These are phyloP conservation scores for Ochlodes sylvanus DNA, from an alignment of 2,888 invertebrate genomes.

Conservation along the genomic window DNA sequence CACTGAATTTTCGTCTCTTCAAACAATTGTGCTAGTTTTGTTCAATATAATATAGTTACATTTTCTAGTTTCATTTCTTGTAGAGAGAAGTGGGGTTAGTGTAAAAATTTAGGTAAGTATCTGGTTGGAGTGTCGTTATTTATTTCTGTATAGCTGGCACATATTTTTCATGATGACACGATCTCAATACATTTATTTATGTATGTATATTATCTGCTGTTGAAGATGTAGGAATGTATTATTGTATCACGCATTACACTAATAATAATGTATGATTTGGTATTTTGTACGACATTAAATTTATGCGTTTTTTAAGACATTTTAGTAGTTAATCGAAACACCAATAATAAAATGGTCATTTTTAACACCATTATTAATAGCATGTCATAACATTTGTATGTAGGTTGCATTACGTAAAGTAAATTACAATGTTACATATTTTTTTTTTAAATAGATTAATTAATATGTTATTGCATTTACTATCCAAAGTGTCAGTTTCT, in stretches of 20 bases:
- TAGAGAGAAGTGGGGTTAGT: no score
- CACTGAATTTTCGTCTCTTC: no score
- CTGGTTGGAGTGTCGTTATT: slow-evolving; percentile 29
- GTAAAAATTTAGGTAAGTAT: background rate
- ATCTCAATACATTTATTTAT: slow-evolving; percentile 68
- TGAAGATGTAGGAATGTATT: slow-evolving; percentile 10
- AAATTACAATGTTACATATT: background rate
- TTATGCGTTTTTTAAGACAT: background rate
- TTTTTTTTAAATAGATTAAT: background rate
- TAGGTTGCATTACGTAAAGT: slow-evolving; percentile 7
- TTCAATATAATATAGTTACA: no score
- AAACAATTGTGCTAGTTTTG: no score
- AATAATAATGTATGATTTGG: slow-evolving; percentile 1
- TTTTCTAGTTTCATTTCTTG: no score
- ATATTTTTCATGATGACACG: slow-evolving; percentile 69
- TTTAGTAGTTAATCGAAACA: background rate
- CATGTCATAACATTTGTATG: background rate
- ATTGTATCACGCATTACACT: background rate
- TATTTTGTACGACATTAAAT: background rate
- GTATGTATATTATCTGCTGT: slow-evolving; percentile 24
- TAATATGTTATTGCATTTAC: slow-evolving; percentile 28
- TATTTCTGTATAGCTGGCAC: slow-evolving; percentile 54
- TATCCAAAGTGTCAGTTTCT: slow-evolving; percentile 19
- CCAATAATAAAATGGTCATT: no score
- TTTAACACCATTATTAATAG: no score